phyloP scores from a whole-genome alignment of 2,888 invertebrate genomes.

The Orthosia gothica region DNA sequence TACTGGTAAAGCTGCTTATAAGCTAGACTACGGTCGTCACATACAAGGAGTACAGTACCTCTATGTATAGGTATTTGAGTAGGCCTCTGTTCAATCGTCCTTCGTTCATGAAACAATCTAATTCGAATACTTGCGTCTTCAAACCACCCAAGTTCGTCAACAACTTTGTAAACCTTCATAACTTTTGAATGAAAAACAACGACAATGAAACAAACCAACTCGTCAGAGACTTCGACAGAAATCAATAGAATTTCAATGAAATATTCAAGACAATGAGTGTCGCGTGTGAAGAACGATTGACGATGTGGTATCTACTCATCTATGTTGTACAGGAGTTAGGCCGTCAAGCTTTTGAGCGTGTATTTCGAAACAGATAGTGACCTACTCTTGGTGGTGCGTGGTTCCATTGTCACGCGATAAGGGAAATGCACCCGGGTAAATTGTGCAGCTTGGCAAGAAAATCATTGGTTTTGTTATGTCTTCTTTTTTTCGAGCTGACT shows the following conservation, averaged over 20 bases:
- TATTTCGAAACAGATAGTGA: conserved; percentile 63
- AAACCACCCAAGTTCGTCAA: conserved; percentile 3
- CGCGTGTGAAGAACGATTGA: conserved; percentile 55
- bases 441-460: neutral
- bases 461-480: no score
- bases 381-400: conserved; percentile 46
- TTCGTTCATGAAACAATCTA: conserved; percentile 11
- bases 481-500: no score
- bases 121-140: conserved; percentile 21
- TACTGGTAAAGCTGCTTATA: neutral
- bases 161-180: conserved; percentile 14
- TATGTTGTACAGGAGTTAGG: conserved; percentile 32
- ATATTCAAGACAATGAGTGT: conserved; percentile 63
- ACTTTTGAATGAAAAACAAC: conserved; percentile 27
- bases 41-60: no score
- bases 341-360: conserved; percentile 44
- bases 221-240: conserved; percentile 36
- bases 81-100: neutral
- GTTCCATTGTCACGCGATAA: conserved; percentile 52
- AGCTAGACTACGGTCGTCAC: neutral
- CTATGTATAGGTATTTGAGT: neutral
- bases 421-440: conserved; percentile 10
- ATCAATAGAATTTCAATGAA: conserved; percentile 67
- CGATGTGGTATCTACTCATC: conserved; percentile 31
- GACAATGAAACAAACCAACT: neutral